phyloP scores from a whole-genome alignment of 2,888 invertebrate genomes.

The Diploptera punctata region DNA sequence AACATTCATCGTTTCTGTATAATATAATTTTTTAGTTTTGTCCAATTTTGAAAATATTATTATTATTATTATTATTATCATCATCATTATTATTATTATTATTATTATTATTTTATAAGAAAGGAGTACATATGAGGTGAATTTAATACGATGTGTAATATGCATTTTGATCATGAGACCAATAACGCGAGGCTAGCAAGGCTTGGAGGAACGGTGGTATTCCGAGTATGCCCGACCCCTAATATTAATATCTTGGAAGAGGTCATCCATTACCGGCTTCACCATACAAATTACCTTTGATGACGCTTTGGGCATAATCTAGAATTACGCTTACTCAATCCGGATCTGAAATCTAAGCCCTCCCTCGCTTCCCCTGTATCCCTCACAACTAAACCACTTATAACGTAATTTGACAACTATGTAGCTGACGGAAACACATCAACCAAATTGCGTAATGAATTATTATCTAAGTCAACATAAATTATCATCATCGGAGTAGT shows the following conservation, averaged over 20 bases:
- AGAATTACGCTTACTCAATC: conserved; percentile 19
- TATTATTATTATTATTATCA: no score
- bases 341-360: conserved; percentile 26
- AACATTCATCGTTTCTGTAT: no score
- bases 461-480: conserved; percentile 29
- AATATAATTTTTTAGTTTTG: no score
- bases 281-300: conserved; percentile 24
- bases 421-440: conserved; percentile 30
- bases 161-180: no score
- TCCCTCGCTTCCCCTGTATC: neutral
- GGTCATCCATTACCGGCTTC: conserved; percentile 13
- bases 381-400: conserved; percentile 22
- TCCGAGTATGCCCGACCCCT: neutral
- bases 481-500: conserved; percentile 16
- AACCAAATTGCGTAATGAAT: conserved; percentile 30
- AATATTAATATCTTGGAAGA: conserved; percentile 16
- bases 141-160: no score
- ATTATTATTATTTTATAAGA: no score
- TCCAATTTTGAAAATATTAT: no score
- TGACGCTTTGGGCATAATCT: conserved; percentile 11
- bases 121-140: no score
- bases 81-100: no score
- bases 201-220: neutral
- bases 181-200: no score
- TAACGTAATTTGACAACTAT: conserved; percentile 29